These are phyloP conservation scores for Caranx ignobilis DNA, from an alignment of 2,113 vertebrate genomes.

Conservation along the genomic window DNA sequence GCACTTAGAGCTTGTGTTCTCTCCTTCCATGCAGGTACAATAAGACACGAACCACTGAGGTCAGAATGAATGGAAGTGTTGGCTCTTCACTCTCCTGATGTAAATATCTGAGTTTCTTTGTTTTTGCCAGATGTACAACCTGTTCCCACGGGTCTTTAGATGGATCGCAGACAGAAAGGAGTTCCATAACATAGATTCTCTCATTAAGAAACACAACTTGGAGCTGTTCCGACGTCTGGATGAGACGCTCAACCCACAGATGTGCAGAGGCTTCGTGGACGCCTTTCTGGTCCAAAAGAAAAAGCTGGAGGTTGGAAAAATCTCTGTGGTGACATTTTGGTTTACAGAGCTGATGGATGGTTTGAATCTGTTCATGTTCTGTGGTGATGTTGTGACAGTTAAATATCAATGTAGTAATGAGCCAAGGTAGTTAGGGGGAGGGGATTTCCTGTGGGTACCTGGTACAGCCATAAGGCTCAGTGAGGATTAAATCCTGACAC, in stretches of 20 bases:
- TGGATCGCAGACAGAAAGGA: background rate
- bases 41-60: too few relatives aligned
- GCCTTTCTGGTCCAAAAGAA: slow-evolving; percentile 37
- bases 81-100: too few relatives aligned
- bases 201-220: background rate
- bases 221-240: slow-evolving; percentile 13
- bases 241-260: slow-evolving; percentile 54
- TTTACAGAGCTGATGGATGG: too few relatives aligned
- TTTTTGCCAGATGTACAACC: slow-evolving; percentile 39
- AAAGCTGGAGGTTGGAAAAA: slow-evolving; percentile 35
- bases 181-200: accelerated
- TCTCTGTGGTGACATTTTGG: background rate
- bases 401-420: too few relatives aligned
- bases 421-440: too few relatives aligned
- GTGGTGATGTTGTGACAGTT: too few relatives aligned
- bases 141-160: slow-evolving; percentile 39
- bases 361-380: too few relatives aligned
- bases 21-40: slow-evolving; percentile 34
- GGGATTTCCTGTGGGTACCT: too few relatives aligned
- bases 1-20: background rate
- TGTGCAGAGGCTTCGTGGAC: slow-evolving; percentile 59
- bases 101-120: background rate
- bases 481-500: too few relatives aligned
- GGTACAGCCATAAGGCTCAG: too few relatives aligned
- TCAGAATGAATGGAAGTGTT: too few relatives aligned